Conservation (phyloP, 2,113 vertebrate species). For the Noturus placidus region DNA sequence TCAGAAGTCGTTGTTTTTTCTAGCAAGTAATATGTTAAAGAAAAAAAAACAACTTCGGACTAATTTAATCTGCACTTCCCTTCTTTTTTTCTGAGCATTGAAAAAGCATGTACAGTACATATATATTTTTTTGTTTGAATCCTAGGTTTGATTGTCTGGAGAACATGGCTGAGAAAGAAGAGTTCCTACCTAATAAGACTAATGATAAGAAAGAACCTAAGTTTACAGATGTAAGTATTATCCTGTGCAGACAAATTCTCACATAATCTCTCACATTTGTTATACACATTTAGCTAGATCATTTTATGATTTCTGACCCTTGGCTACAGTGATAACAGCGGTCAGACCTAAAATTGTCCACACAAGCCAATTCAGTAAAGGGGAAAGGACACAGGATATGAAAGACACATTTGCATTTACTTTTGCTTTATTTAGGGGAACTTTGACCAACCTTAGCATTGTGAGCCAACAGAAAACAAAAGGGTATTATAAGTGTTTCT, state of each 20-base stretch:
- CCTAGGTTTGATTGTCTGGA: slow-evolving; percentile 68
- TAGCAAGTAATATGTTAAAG: no score
- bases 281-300: neutral
- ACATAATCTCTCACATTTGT: neutral
- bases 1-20: no score
- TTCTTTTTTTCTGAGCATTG: neutral
- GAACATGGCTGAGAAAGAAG: slow-evolving; percentile 61
- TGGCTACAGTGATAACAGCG: neutral
- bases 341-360: neutral
- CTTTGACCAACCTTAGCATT: neutral
- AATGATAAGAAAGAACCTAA: slow-evolving; percentile 59
- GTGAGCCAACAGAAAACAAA: neutral
- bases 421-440: neutral
- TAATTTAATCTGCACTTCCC: neutral
- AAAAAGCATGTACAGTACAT: neutral
- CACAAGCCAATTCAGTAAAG: neutral
- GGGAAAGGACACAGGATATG: neutral
- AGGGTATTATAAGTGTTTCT: neutral
- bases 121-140: slow-evolving; percentile 7
- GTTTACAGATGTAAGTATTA: slow-evolving; percentile 72
- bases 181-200: slow-evolving; percentile 66
- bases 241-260: neutral
- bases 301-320: neutral
- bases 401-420: neutral
- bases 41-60: neutral